Evolutionary conservation across 2,113 vertebrate genomes (phyloP), one percentile per base, ranked within the genome.

Genomic region (Picathartes gymnocephalus): DNA sequence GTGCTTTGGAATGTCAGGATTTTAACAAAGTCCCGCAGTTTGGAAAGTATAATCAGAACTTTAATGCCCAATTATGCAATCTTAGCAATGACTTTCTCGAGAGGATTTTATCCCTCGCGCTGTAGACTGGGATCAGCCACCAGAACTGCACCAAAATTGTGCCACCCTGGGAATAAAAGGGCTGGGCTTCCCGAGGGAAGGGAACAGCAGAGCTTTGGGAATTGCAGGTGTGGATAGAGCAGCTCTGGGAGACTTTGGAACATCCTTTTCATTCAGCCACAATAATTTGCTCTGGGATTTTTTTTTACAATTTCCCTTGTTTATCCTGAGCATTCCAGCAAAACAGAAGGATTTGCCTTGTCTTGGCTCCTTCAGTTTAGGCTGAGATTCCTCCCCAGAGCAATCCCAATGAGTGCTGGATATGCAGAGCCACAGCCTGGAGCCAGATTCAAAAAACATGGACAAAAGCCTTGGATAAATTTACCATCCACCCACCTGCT

Each of bases 1-100:
- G 42, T 86, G 88, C 42, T 85, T 95, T 89, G 96, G 90, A 96
- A 97, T 89, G 94, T 82, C 85, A 96, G 90, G 81, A 90, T 74
- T 94, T 95, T 79, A 93, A 89, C 35, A 91, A 92, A 96, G 47
- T 90, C 85, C 78, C 23, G 37, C 65, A 91, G 90, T 90, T 93
- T 95, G 88, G 45, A 70, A 51, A 96, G 93, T 68, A 95, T 89
- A 95, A 93, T 90, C 79, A 96, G 62, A 89, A 91, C 80, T 81
- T 96, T 95, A 91, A 93, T 93, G 93, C 82, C 71, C 94, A 92
- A 95, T 95, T 85, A 88, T 81, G 61, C 81, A 91, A 66, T 74
- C 82, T 62, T 54, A 84, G 84, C 48, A 65, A 6, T 62, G 80
- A 71, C 61, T 88, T 87, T 94, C 93, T 82, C 15, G 10, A 40